phyloP scores from a whole-genome alignment of 2,797 vertebrate genomes.

The Sarcophilus harrisii region DNA sequence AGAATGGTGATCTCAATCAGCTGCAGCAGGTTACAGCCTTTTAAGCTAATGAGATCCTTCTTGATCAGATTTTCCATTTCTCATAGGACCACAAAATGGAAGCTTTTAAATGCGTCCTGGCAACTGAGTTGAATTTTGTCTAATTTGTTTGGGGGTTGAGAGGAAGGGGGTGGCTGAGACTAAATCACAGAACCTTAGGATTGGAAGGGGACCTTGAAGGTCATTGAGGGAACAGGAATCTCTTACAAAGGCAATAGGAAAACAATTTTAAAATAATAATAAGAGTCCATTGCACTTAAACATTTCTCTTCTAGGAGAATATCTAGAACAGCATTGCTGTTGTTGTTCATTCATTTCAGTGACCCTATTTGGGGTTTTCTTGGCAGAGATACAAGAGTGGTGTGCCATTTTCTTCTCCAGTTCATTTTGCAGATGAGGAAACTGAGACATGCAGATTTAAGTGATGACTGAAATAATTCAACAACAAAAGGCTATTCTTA shows the following conservation, averaged over 20 bases:
- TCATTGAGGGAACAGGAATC: not conserved
- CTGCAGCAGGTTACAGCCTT: constrained; percentile 74
- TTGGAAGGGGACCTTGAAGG: not conserved
- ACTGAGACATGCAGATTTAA: not conserved
- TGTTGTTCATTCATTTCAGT: not conserved
- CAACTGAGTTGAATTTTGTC: not conserved
- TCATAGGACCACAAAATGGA: constrained; percentile 65
- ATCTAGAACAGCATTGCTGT: not conserved
- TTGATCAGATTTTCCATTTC: constrained; percentile 69
- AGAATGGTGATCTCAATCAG: constrained; percentile 79
- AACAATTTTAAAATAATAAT: not conserved
- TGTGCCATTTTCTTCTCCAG: not conserved
- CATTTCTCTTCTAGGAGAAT: not conserved
- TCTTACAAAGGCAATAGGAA: not conserved
- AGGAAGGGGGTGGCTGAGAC: not conserved
- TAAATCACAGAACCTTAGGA: not conserved
- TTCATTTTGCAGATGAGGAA: not conserved
- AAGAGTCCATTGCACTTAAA: not conserved
- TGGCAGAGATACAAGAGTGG: not conserved
- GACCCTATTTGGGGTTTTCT: not conserved
- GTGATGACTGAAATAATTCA: not conserved
- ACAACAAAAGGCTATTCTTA: not conserved
- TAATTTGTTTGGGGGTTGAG: not conserved
- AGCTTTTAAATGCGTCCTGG: not conserved
- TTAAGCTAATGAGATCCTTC: constrained; percentile 76